Evolutionary conservation across 92 coral and sea anemone species (phyloP), one percentile per base, ranked within the genome.

Genomic region (Phenganax stokvisi): DNA sequence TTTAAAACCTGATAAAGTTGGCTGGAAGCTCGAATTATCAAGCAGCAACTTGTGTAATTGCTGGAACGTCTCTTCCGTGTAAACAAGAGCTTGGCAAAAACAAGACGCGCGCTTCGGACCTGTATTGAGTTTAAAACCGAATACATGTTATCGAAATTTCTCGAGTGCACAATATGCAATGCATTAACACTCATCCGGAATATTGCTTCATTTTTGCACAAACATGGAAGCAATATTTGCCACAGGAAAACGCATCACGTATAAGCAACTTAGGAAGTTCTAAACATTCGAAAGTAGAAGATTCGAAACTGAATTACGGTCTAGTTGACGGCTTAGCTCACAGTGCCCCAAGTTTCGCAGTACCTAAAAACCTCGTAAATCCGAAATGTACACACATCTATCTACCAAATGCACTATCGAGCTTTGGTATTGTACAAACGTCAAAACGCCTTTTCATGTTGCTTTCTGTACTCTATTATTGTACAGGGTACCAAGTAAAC

Each of bases 81-180:
- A 68, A 68, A 68, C 73, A 68, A 68, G 53, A 44, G 12, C 54
- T 68, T 68, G 10, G 7, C 47, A 44, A 64, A 17, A 64, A 64
- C 70, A 64, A 64, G 70, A 64, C 47, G 47, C 47, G 5, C 47
- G 47, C 47, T 64, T 12, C 31, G 70, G 29, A 64, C 27, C 31
- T 37, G 29, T 8, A 20, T 64, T 64, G 27, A 15, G 13, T 25
- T 61, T 6, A 13, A 28, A 25, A n/a, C 20, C 4, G 0, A 13
- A 12, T 4, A 59, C 65, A 10, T 59, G 0, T 6, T 10, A 13
- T 13, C 47, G 47, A 37, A 37, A 12, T 20, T 64, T 20, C 70
- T 64, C 37, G 31, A 25, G 2, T 68, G 73, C 73, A 68, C 13
- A 68, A 6, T 9, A 12, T 68, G 9, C 13, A 1, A 61, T 61